Evolutionary conservation across 2,797 vertebrate species (phyloP), one percentile per base, ranked within the genome.

Genomic region (Myiothlypis coronata): DNA sequence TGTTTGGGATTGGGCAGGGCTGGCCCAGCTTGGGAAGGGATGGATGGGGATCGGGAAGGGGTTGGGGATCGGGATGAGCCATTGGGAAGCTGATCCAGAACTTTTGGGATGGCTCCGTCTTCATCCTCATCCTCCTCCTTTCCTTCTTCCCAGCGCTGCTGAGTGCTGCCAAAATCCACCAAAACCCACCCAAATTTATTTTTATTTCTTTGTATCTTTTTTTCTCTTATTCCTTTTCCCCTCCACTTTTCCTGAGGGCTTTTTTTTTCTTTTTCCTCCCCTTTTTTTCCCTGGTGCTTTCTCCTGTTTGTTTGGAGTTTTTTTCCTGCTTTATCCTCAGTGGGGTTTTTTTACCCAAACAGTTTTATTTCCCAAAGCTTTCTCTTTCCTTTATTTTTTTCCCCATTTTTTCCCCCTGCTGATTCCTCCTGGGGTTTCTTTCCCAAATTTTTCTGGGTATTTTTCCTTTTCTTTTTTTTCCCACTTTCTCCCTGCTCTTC

Each of bases 321-420:
- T 37, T n/a, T 23, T 2, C n/a, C 28, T 8, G 14, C 5, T 63
- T 55, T 15, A n/a, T 37, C 22, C 27, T 32, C 5, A 0, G 4
- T 0, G 0, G 2, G 14, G n/a, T 37, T 67, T 37, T 37, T 14
- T 8, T 4, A 39, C 6, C 18, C 28, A 4, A 8, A 46, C 9
- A 23, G 10, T 9, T 47, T 53, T 24, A 3, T 55, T 16, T 8
- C 15, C 3, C 5, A 10, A 14, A 2, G 0, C 4, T 39, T 63
- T 72, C 8, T 16, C 6, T 46, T n/a, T 41, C 20, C 5, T 64
- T 5, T 12, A 0, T 39, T 53, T 35, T 30, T 20, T 1, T 3
- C 8, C 43, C 2, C 0, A 4, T 34, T n/a, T 55, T 27, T 4
- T 21, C 13, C 4, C 18, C 5, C 14, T 10, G 13, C 1, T n/a